These are phyloP conservation scores for Pundamilia nyererei DNA, from an alignment of 2,113 vertebrate genomes.

Conservation along the genomic window DNA sequence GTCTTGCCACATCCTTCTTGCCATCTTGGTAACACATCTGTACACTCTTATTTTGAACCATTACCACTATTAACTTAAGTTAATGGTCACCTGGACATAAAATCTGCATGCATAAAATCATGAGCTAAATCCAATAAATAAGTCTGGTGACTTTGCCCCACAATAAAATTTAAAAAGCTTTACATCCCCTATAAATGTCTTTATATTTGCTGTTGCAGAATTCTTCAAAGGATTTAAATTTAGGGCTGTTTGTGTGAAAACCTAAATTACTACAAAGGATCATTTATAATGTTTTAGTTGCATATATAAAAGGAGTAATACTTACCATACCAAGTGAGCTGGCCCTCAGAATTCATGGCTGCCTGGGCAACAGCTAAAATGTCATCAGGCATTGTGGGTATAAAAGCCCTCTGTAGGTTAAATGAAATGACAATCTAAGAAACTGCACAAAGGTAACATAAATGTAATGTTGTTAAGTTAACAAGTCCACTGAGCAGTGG, in stretches of 20 bases:
- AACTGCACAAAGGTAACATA: background rate
- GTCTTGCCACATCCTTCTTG: background rate
- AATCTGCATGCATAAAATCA: background rate
- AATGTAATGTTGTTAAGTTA: background rate
- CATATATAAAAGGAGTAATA: background rate
- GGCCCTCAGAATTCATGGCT: accelerated
- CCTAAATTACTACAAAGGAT: background rate
- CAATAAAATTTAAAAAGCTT: background rate
- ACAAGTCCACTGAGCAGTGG: background rate
- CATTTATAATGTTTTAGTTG: background rate
- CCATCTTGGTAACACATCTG: background rate
- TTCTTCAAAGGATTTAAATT: background rate
- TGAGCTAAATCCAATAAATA: background rate
- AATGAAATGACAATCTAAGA: background rate
- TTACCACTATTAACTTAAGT: background rate
- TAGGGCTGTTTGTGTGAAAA: background rate
- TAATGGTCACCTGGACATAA: background rate
- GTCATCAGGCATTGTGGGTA: conserved; percentile 90
- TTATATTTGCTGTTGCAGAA: background rate
- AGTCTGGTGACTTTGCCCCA: background rate
- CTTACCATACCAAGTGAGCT: conserved; percentile 79
- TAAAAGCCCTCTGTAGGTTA: conserved; percentile 67
- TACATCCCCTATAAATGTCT: background rate
- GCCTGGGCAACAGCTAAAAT: conserved; percentile 59
- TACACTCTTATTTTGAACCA: background rate